phyloP scores from a whole-genome alignment of 1,140 invertebrate genomes.

The Calliphora vicina region DNA sequence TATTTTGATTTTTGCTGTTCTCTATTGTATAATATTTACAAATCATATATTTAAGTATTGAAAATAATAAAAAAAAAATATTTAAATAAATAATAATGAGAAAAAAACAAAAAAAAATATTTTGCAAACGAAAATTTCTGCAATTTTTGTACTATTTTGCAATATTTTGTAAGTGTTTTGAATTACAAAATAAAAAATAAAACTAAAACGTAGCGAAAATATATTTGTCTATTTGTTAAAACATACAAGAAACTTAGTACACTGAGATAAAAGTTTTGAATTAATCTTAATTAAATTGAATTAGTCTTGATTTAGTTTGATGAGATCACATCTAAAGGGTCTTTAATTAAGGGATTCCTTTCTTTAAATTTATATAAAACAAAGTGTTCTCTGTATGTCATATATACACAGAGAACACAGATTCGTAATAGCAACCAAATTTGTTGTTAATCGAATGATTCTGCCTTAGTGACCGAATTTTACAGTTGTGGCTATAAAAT shows the following conservation, averaged over 20 bases:
- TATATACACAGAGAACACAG: too few relatives aligned
- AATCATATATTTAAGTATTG: neutral
- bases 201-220: neutral
- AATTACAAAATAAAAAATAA: neutral
- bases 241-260: neutral
- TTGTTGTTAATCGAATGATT: too few relatives aligned
- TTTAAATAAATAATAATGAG: neutral
- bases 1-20: neutral
- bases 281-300: too few relatives aligned
- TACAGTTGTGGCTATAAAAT: too few relatives aligned
- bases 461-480: too few relatives aligned
- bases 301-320: too few relatives aligned
- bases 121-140: neutral
- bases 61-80: neutral
- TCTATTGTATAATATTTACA: constrained; percentile 11
- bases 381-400: too few relatives aligned
- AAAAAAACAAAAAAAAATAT: neutral
- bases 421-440: too few relatives aligned
- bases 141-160: neutral
- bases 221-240: neutral
- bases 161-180: neutral
- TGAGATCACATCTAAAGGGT: too few relatives aligned
- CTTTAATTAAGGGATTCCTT: too few relatives aligned
- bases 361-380: too few relatives aligned
- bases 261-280: neutral